These are phyloP conservation scores for Caranx melampygus DNA, from an alignment of 2,113 vertebrate genomes.

Conservation along the genomic window DNA sequence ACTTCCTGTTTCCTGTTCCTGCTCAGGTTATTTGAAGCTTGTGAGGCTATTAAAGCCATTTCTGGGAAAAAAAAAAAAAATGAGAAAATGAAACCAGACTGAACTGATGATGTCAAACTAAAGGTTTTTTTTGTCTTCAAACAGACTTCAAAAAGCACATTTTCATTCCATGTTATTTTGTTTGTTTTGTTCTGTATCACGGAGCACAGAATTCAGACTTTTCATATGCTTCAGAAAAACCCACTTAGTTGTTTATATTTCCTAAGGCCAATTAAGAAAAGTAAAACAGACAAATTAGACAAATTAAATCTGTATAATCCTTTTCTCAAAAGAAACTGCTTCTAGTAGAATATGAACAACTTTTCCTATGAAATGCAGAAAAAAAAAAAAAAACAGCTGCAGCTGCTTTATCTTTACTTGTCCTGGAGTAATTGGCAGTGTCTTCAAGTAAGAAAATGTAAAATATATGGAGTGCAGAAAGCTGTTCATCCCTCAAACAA, in stretches of 20 bases:
- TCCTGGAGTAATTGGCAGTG: not conserved
- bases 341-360: not conserved
- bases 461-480: not conserved
- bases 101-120: not conserved
- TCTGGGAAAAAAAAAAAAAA: too few species aligned
- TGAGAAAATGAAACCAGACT: too few species aligned
- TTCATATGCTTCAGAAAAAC: not conserved
- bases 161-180: not conserved
- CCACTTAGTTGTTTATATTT: not conserved
- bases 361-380: not conserved
- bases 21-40: not conserved
- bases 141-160: not conserved
- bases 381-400: not conserved
- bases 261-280: not conserved
- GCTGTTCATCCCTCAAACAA: not conserved
- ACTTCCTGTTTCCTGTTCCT: slow-evolving; percentile 22
- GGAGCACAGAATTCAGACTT: not conserved
- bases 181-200: not conserved
- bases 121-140: not conserved
- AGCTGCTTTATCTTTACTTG: too few species aligned
- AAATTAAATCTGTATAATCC: not conserved
- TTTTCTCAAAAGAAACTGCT: not conserved
- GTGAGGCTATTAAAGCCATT: not conserved
- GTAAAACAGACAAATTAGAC: not conserved
- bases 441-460: not conserved